Conservation (phyloP, 92 coral and sea anemone genomes). For the Epizoanthus scotinus region DNA sequence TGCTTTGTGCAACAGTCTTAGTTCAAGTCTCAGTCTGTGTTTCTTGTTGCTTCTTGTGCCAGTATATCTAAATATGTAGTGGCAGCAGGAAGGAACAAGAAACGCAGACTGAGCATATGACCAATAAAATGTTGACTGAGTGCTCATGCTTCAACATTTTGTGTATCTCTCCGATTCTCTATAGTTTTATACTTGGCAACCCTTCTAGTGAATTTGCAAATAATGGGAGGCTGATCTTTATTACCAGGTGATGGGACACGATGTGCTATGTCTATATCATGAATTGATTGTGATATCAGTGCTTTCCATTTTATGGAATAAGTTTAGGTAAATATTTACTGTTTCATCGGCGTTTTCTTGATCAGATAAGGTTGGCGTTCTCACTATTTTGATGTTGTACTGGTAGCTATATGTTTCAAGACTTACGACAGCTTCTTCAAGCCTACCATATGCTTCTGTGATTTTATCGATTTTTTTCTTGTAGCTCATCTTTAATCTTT, state of each 20-base stretch:
- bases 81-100: constrained; percentile 7
- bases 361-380: constrained; percentile 12
- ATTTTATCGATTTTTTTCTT: constrained; percentile 18
- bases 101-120: constrained; percentile 11
- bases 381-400: constrained; percentile 30
- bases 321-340: constrained; percentile 11
- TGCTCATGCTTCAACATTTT: constrained; percentile 4
- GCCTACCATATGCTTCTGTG: constrained; percentile 8
- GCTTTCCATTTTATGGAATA: constrained; percentile 30
- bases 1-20: background rate
- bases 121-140: background rate
- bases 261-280: constrained; percentile 43
- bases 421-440: constrained; percentile 32
- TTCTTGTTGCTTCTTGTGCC: constrained; percentile 13
- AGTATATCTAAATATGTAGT: constrained; percentile 6
- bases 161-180: no score
- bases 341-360: constrained; percentile 35
- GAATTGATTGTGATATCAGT: constrained; percentile 3
- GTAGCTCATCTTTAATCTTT: constrained; percentile 8
- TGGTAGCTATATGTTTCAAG: constrained; percentile 39
- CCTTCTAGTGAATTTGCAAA: constrained; percentile 32
- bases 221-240: constrained; percentile 9
- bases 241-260: constrained; percentile 16
- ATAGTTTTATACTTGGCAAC: constrained; percentile 10
- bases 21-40: background rate